Evolutionary conservation across 2,113 vertebrate species (phyloP).

Genomic region (Lophius piscatorius): DNA sequence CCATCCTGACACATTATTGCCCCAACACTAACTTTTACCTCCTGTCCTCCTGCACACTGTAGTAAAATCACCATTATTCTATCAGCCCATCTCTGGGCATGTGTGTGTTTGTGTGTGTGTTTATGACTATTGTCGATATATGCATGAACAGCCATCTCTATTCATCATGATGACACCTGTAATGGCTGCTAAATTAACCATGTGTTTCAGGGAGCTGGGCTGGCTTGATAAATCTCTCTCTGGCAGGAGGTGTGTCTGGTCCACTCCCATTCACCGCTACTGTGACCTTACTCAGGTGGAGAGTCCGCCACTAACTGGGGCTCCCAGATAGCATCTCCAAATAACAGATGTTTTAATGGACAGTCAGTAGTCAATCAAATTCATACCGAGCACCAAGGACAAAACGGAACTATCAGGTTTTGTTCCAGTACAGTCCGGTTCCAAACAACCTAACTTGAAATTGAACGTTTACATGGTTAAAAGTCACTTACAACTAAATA

Average conservation of each 20-base stretch:
- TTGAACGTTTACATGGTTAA: background rate
- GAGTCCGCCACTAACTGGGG: slow-evolving; percentile 17
- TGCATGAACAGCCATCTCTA: slow-evolving; percentile 72
- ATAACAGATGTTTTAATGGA: slow-evolving; percentile 6
- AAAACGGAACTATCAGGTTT: background rate
- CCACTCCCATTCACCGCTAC: slow-evolving; percentile 73
- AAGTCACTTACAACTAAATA: background rate
- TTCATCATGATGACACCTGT: slow-evolving; percentile 81
- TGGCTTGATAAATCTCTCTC: slow-evolving; percentile 76
- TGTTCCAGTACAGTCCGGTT: too few species aligned
- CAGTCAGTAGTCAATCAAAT: slow-evolving; percentile 1
- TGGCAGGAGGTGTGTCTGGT: slow-evolving; percentile 72
- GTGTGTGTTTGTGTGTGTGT: slow-evolving; percentile 62
- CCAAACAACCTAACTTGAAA: too few species aligned
- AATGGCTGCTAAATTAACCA: slow-evolving; percentile 84
- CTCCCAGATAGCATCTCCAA: too few species aligned
- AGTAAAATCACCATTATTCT: slow-evolving; percentile 75
- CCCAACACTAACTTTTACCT: slow-evolving; percentile 76
- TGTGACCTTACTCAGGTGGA: slow-evolving; percentile 60
- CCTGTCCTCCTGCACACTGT: slow-evolving; percentile 70
- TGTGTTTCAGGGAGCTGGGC: slow-evolving; percentile 75
- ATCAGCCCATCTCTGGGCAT: slow-evolving; percentile 36
- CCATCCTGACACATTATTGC: slow-evolving; percentile 71
- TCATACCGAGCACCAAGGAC: too few species aligned
- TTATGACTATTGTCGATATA: slow-evolving; percentile 73